Evolutionary conservation across 2,888 invertebrate genomes (phyloP), one percentile per base, ranked within the genome.

Genomic region (Herminia tarsipennalis): DNA sequence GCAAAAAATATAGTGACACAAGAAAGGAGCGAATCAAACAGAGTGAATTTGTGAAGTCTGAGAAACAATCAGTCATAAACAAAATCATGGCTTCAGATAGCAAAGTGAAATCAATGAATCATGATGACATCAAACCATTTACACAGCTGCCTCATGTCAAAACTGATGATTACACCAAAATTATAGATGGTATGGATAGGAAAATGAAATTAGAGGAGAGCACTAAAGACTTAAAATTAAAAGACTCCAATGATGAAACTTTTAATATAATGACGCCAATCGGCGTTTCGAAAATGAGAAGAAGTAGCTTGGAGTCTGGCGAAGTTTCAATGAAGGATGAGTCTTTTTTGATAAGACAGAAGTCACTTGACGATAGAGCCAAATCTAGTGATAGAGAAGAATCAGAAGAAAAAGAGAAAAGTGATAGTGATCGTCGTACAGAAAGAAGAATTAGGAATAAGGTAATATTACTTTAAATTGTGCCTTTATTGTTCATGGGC

Each of bases 391-490:
- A 93, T 43, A 91, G 93, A 56, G 92, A 92, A 56, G 92, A 90
- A 2, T 88, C 81, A 13, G 92, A 92, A 30, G 92, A 93, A 32
- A 92, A 92, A 65, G 92, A 92, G 16, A 86, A 83, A 57, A 74
- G 75, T 52, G 92, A 93, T 16, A 84, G 90, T 57, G 94, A 94
- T 55, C 92, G 93, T 9, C 91, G 94, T 36, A 78, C 92, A 17
- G 94, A 94, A 67, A 90, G 94, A 34, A 91, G 94, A 69, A 94
- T 94, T 72, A 91, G 94, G 61, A 94, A 94, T 80, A 94, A 94
- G 92, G 94, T 94, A 80, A 16, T 20, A 28, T 6, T 18, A n/a
- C 8, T 13, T 9, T 42, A 37, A 6, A 14, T 9, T 40, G 0
- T 20, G 4, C n/a, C 14, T n/a, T 30, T 32, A 29, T 36, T 6